Evolutionary conservation across 2,113 vertebrate genomes (phyloP).

Genomic region (Bungarus multicinctus): DNA sequence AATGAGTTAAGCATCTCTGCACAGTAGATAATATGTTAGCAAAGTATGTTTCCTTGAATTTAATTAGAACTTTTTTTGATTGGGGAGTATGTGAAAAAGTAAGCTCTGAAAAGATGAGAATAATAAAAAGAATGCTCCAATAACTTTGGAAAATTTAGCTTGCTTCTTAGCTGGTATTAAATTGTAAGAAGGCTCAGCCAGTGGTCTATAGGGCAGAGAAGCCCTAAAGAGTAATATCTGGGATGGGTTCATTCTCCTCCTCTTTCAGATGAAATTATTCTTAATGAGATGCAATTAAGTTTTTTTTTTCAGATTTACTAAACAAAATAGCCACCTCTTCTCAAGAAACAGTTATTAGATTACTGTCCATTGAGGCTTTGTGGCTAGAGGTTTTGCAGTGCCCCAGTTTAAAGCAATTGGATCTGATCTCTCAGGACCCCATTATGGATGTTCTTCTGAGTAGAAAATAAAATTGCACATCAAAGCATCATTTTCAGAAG

Average conservation of each 20-base stretch:
- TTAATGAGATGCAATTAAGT: conserved; percentile 41
- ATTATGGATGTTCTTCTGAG: conserved; percentile 46
- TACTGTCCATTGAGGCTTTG: conserved; percentile 46
- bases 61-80: conserved; percentile 20
- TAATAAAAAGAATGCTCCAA: conserved; percentile 8
- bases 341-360: conserved; percentile 49
- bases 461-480: conserved; percentile 42
- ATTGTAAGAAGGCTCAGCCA: not conserved
- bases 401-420: conserved; percentile 60
- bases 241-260: conserved; percentile 6
- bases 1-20: not conserved
- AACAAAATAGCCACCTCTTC: conserved; percentile 45
- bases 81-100: not conserved
- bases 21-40: not conserved
- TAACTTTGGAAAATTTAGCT: conserved; percentile 8
- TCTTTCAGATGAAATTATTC: conserved; percentile 20
- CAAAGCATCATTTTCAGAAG: conserved; percentile 52
- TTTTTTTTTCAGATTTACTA: conserved; percentile 31
- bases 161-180: conserved; percentile 28
- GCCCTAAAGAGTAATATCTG: not conserved
- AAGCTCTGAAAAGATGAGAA: not conserved
- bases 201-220: not conserved
- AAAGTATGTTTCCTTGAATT: conserved; percentile 3
- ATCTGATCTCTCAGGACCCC: conserved; percentile 54
- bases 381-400: conserved; percentile 59